A percentile compares a stretch with the other conserved stretches of the same genome.
These are phyloP conservation scores for Arion vulgaris DNA, from an alignment of 1,140 invertebrate species.

Conservation along the genomic window DNA sequence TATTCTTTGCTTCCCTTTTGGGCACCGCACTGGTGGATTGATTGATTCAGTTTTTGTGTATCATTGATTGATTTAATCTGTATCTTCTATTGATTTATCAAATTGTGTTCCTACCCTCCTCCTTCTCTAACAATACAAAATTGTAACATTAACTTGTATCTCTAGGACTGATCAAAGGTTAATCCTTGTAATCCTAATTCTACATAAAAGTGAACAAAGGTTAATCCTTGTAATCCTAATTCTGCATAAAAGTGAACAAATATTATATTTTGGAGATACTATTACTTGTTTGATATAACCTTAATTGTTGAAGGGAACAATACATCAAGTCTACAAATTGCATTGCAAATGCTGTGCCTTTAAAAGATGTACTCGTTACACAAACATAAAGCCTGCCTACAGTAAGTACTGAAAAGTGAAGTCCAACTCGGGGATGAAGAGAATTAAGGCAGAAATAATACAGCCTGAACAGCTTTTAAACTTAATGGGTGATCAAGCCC, in stretches of 20 bases:
- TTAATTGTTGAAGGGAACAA: neutral
- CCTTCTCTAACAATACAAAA: too few species aligned
- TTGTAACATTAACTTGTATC: too few species aligned
- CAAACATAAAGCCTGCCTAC: constrained; percentile 5
- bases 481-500: constrained; percentile 16
- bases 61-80: too few species aligned
- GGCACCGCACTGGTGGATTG: too few species aligned
- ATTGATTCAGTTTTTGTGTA: too few species aligned
- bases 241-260: neutral
- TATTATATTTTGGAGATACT: neutral
- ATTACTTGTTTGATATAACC: constrained; percentile 5
- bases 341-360: neutral
- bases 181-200: neutral
- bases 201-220: too few species aligned
- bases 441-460: constrained; percentile 26
- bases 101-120: too few species aligned
- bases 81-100: too few species aligned
- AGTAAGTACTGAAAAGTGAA: constrained; percentile 7
- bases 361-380: neutral
- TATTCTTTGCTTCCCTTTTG: too few species aligned
- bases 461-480: constrained; percentile 20
- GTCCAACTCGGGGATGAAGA: constrained; percentile 1
- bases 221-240: neutral
- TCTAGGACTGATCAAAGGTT: too few species aligned
- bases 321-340: neutral